Conservation (phyloP, 2,888 invertebrate genomes). For the Monochamus alternatus region DNA sequence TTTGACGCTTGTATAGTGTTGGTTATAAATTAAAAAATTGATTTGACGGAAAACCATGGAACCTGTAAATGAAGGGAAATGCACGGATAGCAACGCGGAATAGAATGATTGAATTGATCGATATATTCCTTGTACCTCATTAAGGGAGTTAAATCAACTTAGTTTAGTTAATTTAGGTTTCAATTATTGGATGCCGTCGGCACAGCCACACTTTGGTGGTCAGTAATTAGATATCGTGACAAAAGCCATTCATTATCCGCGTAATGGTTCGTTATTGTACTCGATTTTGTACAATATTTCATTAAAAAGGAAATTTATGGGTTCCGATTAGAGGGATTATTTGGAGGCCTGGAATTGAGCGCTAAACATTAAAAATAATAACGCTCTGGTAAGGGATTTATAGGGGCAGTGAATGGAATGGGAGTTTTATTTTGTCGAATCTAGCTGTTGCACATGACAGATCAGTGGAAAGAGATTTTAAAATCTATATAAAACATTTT, state of each 20-base stretch:
- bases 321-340: constrained; percentile 20
- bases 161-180: constrained; percentile 27
- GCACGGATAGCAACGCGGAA: not conserved
- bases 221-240: constrained; percentile 33
- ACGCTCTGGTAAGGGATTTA: too few species aligned
- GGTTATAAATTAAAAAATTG: too few species aligned
- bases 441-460: too few species aligned
- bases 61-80: too few species aligned
- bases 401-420: not conserved
- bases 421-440: not conserved
- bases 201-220: constrained; percentile 24
- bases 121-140: constrained; percentile 10
- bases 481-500: too few species aligned
- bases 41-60: too few species aligned
- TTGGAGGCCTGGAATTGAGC: not conserved
- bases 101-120: constrained; percentile 1
- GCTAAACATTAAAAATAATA: constrained; percentile 17
- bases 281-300: constrained; percentile 30
- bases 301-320: constrained; percentile 25
- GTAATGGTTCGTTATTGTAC: constrained; percentile 33
- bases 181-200: constrained; percentile 22
- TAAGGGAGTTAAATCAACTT: constrained; percentile 4
- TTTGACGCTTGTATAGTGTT: too few species aligned
- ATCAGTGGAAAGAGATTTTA: too few species aligned
- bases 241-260: constrained; percentile 24